Percentiles rank a stretch among this genome's conserved stretches.
Conservation (phyloP, 2,797 vertebrate genomes). For the Lagorchestes hirsutus region DNA sequence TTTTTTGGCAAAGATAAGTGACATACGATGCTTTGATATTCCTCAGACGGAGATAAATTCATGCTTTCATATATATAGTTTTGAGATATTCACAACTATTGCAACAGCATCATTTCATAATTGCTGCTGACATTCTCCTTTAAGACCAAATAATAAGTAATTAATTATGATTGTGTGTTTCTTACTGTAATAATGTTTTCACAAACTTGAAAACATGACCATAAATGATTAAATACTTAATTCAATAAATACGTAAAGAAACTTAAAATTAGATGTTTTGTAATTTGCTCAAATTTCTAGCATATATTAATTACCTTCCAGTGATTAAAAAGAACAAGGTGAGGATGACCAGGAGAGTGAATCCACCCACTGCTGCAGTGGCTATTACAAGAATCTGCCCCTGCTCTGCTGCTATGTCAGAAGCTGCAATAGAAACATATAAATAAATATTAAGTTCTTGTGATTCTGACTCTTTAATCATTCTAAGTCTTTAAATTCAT, state of each 20-base stretch:
- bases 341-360: slow-evolving; percentile 96
- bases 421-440: slow-evolving; percentile 89
- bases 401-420: slow-evolving; percentile 94
- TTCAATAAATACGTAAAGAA: neutral
- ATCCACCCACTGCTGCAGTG: slow-evolving; percentile 95
- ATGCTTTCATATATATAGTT: no score
- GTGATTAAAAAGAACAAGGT: slow-evolving; percentile 98
- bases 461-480: neutral
- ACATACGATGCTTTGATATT: no score
- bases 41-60: no score
- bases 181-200: neutral
- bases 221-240: neutral
- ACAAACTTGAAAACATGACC: neutral
- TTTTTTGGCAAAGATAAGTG: no score
- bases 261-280: neutral
- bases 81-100: no score
- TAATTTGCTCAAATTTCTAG: neutral
- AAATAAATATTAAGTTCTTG: slow-evolving; percentile 36
- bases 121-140: no score
- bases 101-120: no score
- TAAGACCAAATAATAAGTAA: no score
- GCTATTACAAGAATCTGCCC: slow-evolving; percentile 97
- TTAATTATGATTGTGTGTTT: neutral
- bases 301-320: slow-evolving; percentile 90
- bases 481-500: slow-evolving; percentile 10